Base-by-base conservation (phyloP, 2,888 invertebrate genomes). In the Agrochola circellaris region DNA sequence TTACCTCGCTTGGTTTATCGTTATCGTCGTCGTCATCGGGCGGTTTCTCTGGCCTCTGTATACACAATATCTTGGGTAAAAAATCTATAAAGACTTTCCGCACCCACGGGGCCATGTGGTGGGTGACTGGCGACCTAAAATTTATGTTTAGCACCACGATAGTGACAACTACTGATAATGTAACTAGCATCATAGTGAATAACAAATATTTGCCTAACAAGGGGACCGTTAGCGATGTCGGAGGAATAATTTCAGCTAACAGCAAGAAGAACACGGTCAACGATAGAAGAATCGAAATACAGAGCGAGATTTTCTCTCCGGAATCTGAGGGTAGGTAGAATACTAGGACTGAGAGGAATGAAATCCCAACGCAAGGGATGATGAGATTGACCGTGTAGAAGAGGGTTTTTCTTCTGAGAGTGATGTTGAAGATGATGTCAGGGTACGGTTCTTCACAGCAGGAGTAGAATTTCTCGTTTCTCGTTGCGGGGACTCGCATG, bases 301-400 rank as follows among this genome's bases (percentile, higher is more conserved):
- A 99, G 86, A 99, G 98, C 83, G 99, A 99, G 90, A 99, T 99
- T 95, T 99, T 99, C 96, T 99, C 99, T 87, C 99, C 99, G 72
- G 99, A 99, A 96, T 99, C 99, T 87, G 99, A 99, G 80, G 99
- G 99, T 90, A 99, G 97, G 95, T 99, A 99, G 97, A 99, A 99
- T 85, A 99, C 99, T 84, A 99, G 97, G 80, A 99, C 99, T 88
- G 99, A 99, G 85, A 99, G 97, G 95, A 99, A 99, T 82, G 99
- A 99, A 93, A 99, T 99, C 87, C 99, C 99, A 84, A 99, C 99
- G 94, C 99, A 99, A 75, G 99, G 99, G 91, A 99, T 99, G 92
- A 99, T 99, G 87, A 99, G 97, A 95, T 99, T 99, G 91, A 99
- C 99, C 73, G 99, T 99, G 97, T 99, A 99, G 97, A 99, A 99